Evolutionary conservation across 2,888 invertebrate genomes (phyloP).

Genomic region (Eretmocerus hayati): DNA sequence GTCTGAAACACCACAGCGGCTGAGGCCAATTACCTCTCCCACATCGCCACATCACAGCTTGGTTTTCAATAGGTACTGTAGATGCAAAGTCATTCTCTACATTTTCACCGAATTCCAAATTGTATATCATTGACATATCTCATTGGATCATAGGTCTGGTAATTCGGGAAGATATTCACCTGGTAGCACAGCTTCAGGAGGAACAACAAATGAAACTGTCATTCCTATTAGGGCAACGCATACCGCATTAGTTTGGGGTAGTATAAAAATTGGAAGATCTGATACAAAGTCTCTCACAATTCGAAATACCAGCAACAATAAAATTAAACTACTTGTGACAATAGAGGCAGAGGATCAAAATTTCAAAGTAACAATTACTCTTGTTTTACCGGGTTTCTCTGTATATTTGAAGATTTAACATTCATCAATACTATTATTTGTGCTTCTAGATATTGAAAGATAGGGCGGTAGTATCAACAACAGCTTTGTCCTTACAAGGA

Average conservation of each 20-base stretch:
- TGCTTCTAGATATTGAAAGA: slow-evolving; percentile 37
- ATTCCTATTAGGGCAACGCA: slow-evolving; percentile 54
- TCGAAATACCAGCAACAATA: slow-evolving; percentile 53
- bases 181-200: slow-evolving; percentile 36
- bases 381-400: slow-evolving; percentile 1
- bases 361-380: slow-evolving; percentile 41
- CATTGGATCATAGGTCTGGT: slow-evolving; percentile 31
- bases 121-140: too few species aligned
- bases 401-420: neutral
- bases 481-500: slow-evolving; percentile 49
- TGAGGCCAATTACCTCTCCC: slow-evolving; percentile 31
- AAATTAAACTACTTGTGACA: slow-evolving; percentile 51
- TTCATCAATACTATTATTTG: neutral
- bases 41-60: slow-evolving; percentile 38
- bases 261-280: slow-evolving; percentile 52
- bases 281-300: slow-evolving; percentile 52
- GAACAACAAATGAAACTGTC: slow-evolving; percentile 33
- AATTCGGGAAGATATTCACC: slow-evolving; percentile 41
- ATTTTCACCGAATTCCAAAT: too few species aligned
- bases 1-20: slow-evolving; percentile 37
- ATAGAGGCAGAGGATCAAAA: slow-evolving; percentile 41
- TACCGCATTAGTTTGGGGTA: slow-evolving; percentile 55
- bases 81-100: neutral
- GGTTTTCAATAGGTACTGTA: slow-evolving; percentile 32
- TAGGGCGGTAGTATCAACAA: slow-evolving; percentile 32